These are phyloP conservation scores for Melospiza melodia DNA, from an alignment of 2,113 vertebrate species.

Conservation along the genomic window DNA sequence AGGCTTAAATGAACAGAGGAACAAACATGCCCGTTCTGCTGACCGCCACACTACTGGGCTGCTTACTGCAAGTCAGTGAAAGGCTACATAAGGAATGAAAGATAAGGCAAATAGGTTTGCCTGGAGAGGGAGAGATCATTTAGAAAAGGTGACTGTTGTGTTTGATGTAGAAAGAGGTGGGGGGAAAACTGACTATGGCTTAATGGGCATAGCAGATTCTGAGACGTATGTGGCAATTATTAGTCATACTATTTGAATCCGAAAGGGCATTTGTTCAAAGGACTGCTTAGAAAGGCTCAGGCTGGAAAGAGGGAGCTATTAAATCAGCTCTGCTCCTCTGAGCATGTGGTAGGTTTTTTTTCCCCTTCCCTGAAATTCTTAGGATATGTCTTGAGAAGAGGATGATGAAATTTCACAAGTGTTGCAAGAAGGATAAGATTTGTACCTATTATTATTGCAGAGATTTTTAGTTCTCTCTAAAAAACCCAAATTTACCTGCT, in stretches of 20 bases:
- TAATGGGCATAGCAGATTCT: not conserved
- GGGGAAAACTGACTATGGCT: not conserved
- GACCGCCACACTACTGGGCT: not conserved
- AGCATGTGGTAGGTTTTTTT: not conserved
- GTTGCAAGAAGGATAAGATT: not conserved
- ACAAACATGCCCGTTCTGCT: not conserved
- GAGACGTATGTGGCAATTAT: conserved; percentile 30
- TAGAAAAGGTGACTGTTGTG: conserved; percentile 1
- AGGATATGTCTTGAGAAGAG: not conserved
- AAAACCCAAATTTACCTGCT: not conserved
- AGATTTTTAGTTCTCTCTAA: not conserved
- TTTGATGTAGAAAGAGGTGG: conserved; percentile 2
- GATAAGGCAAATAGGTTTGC: conserved; percentile 41
- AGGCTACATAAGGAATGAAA: not conserved
- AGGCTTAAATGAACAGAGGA: conserved; percentile 58
- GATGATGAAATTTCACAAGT: not conserved
- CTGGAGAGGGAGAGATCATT: conserved; percentile 30
- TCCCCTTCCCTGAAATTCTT: not conserved
- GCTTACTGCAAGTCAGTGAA: conserved; percentile 1
- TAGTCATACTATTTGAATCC: conserved; percentile 34
- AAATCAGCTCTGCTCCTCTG: not conserved
- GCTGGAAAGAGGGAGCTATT: not conserved
- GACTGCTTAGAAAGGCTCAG: not conserved
- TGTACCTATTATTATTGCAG: not conserved
- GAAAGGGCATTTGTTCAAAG: not conserved